Base-by-base conservation (phyloP, 2,113 vertebrate genomes). In the Pluvialis apricaria region DNA sequence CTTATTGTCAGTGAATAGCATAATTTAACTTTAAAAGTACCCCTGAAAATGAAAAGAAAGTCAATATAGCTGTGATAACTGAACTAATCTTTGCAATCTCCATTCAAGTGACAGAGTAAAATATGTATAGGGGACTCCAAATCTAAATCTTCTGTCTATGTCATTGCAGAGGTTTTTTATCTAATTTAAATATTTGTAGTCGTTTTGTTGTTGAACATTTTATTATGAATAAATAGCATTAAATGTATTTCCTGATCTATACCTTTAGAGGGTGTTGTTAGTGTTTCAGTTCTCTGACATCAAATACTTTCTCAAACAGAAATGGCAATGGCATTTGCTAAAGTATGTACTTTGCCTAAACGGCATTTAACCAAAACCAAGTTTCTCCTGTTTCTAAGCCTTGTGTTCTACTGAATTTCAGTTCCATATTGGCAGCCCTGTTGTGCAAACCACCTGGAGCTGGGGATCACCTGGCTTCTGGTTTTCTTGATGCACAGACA, bases 21-120 rank as follows among this genome's bases (percentile, higher is more conserved):
- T 51, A 86, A 89, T 89, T 96, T 93, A 84, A 55, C 66, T 68
- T 84, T 54, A 84, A 94, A 96, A 72, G 11, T 89, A 76, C 36
- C 13, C n/a, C 34, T 79, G 57, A 89, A 94, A 90, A 94, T 60
- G 22, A 88, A 89, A 87, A 94, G 42, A 68, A 82, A 93, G 60
- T 90, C 55, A 86, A 88, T 89, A 86, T 49, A 87, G 49, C 44
- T 58, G n/a, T 40, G 65, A 89, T 83, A 93, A 88, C 61, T 52
- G 49, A 82, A 75, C 44, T 69, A 84, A 57, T 91, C 91, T 90
- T 89, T 71, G 47, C 24, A 89, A 82, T 76, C 42, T 71, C 42
- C 26, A 38, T 51, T 82, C 40, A 90, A 36, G 11, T 70, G 76
- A 88, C 26, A 82, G 54, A 75, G 32, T 76, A 89, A 89, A 91